A percentile compares a stretch with the other conserved stretches of the same genome.
phyloP scores from a whole-genome alignment of 2,888 invertebrate species.

The Volucella inanis region DNA sequence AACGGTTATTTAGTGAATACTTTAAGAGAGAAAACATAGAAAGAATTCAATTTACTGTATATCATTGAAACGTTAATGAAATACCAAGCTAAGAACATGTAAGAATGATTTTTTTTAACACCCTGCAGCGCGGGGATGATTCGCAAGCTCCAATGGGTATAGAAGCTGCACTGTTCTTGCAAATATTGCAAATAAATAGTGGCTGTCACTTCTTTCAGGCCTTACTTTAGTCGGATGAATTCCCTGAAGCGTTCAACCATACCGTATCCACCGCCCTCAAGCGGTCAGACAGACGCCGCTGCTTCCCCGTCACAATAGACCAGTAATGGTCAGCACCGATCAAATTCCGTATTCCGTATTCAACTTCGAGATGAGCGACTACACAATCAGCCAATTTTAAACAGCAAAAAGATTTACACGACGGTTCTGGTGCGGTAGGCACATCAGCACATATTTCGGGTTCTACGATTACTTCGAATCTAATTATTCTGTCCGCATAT shows the following conservation, averaged over 20 bases:
- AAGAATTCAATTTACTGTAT: too few species aligned
- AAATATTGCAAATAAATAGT: background rate
- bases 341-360: conserved; percentile 12
- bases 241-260: conserved; percentile 40
- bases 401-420: conserved; percentile 1
- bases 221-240: background rate
- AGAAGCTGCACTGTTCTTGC: fast-evolving
- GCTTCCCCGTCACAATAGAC: conserved; percentile 20
- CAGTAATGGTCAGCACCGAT: conserved; percentile 22
- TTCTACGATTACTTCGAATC: conserved; percentile 15
- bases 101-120: too few species aligned
- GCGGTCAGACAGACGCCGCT: background rate
- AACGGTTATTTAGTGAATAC: too few species aligned
- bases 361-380: conserved; percentile 8
- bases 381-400: conserved; percentile 40
- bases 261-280: conserved; percentile 22
- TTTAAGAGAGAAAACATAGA: too few species aligned
- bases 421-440: background rate
- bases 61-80: too few species aligned
- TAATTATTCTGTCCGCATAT: background rate
- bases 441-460: conserved; percentile 36
- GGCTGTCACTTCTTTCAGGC: background rate
- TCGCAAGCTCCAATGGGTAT: too few species aligned
- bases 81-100: too few species aligned
- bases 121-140: fast-evolving